Evolutionary conservation across 2,888 invertebrate species (phyloP).

Genomic region (Drosophila limbata): DNA sequence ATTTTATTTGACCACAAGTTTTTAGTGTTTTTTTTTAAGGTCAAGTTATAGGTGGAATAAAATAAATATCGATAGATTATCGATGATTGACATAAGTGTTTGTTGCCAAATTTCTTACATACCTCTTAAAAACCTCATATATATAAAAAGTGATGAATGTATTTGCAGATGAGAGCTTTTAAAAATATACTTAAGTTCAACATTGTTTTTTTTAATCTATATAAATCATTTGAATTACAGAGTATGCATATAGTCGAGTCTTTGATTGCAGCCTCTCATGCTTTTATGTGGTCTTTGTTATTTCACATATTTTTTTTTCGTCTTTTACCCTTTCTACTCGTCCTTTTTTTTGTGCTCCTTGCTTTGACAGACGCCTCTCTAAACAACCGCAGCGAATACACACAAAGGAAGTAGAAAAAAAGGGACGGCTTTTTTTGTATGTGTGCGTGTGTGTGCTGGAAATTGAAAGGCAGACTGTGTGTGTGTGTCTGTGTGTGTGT

Average conservation of each 20-base stretch:
- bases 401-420: slow-evolving; percentile 24
- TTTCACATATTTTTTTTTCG: slow-evolving; percentile 9
- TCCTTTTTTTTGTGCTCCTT: slow-evolving; percentile 11
- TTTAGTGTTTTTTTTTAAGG: no score
- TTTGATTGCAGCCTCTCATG: not conserved
- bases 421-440: slow-evolving; percentile 15
- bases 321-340: not conserved
- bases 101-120: no score
- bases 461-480: slow-evolving; percentile 7
- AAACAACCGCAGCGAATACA: slow-evolving; percentile 40
- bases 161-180: no score
- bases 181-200: no score
- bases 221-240: not conserved
- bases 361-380: slow-evolving; percentile 52
- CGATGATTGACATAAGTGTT: no score
- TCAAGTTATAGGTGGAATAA: no score
- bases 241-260: slow-evolving; percentile 20
- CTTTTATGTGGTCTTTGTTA: slow-evolving; percentile 21
- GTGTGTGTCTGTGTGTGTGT: slow-evolving; percentile 15
- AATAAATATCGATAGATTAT: no score
- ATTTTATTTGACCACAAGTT: no score
- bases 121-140: no score
- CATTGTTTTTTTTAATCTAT: not conserved
- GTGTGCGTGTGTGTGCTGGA: slow-evolving; percentile 13
- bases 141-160: no score